phyloP scores from a whole-genome alignment of 2,888 invertebrate species.

The Eupsilia transversa region DNA sequence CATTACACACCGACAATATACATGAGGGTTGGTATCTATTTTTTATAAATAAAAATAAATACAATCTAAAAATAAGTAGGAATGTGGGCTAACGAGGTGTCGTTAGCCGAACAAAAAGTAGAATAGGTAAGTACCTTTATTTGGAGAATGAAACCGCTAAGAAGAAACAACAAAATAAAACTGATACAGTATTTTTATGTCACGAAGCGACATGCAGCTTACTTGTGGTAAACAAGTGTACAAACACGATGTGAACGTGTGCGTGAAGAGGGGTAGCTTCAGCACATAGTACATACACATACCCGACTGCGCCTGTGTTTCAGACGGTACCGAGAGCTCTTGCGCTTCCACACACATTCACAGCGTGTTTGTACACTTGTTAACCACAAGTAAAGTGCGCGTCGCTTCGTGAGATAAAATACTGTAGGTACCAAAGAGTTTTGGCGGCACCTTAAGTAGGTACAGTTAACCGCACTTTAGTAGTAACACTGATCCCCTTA shows the following conservation, averaged over 20 bases:
- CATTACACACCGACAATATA: conserved; percentile 13
- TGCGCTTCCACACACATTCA: too few relatives aligned
- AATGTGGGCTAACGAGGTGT: not conserved
- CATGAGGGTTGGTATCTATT: not conserved
- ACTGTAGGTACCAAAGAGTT: not conserved
- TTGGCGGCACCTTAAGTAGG: not conserved
- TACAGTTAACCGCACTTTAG: not conserved
- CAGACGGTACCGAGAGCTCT: too few relatives aligned
- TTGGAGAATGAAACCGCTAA: not conserved
- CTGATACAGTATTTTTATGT: not conserved
- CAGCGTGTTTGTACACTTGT: too few relatives aligned
- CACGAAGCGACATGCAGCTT: not conserved
- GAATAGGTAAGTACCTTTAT: not conserved
- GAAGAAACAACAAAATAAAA: conserved; percentile 1
- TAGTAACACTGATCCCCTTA: not conserved
- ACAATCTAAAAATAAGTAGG: conserved; percentile 7
- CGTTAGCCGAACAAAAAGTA: not conserved
- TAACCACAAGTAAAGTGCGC: too few relatives aligned
- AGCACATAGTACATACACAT: not conserved
- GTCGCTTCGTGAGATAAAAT: too few relatives aligned
- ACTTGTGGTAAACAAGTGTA: not conserved
- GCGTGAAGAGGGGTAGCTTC: not conserved
- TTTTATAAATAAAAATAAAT: conserved; percentile 1
- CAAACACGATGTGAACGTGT: not conserved
- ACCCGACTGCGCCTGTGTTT: too few relatives aligned